phyloP scores from a whole-genome alignment of 2,888 invertebrate genomes.

The Calameuta idolon region DNA sequence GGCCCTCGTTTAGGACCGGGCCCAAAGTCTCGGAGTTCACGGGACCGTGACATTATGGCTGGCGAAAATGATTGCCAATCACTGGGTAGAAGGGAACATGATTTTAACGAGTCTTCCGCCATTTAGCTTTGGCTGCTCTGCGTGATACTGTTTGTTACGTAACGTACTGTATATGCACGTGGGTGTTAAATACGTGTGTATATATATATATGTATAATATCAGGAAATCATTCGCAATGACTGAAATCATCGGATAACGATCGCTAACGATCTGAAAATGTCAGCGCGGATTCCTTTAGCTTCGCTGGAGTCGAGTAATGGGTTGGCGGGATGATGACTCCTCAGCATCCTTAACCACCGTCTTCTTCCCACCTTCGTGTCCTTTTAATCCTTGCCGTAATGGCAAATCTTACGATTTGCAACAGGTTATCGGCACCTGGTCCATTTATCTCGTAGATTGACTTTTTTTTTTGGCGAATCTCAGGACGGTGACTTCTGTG shows the following conservation, averaged over 20 bases:
- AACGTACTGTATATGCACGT: not conserved
- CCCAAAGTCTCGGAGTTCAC: not conserved
- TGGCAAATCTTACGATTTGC: constrained; percentile 8
- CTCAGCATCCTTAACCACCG: not conserved
- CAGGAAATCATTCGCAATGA: not conserved
- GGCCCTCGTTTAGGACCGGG: not conserved
- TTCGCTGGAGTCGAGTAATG: not conserved
- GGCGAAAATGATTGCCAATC: constrained; percentile 5
- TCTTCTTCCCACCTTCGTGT: not conserved
- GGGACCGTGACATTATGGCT: not conserved
- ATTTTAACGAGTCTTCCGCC: not conserved
- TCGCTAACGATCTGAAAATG: not conserved
- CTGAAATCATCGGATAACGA: not conserved
- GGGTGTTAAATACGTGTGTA: no score
- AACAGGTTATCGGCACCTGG: constrained; percentile 22
- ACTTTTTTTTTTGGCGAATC: constrained; percentile 18
- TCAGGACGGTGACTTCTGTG: not conserved
- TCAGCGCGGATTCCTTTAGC: not conserved
- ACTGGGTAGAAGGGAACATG: not conserved
- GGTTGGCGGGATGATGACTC: not conserved
- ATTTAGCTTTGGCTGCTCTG: not conserved
- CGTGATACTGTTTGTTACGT: not conserved
- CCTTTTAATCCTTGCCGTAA: not conserved
- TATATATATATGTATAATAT: not conserved
- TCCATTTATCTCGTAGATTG: constrained; percentile 11